phyloP scores from a whole-genome alignment of 1,140 invertebrate genomes.

The Leptopilina boulardi region DNA sequence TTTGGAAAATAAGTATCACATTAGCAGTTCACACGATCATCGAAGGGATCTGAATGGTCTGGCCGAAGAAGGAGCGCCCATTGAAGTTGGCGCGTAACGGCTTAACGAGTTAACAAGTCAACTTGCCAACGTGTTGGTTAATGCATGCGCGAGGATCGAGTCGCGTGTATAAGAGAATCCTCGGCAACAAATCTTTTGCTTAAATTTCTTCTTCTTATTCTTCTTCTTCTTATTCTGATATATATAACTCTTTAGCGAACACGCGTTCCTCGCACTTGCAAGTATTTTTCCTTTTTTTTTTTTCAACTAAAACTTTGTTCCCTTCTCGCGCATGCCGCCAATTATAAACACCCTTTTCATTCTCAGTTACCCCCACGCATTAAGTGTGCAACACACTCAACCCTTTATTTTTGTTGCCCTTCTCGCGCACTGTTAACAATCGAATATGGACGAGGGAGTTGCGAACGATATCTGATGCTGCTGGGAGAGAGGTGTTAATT shows the following conservation, averaged over 20 bases:
- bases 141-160: neutral
- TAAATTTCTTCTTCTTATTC: constrained; percentile 25
- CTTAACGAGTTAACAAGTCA: constrained; percentile 50
- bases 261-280: constrained; percentile 22
- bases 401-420: constrained; percentile 45
- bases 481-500: constrained; percentile 72
- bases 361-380: constrained; percentile 39
- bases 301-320: too few relatives aligned
- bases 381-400: constrained; percentile 40
- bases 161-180: constrained; percentile 44
- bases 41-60: neutral
- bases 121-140: constrained; percentile 13
- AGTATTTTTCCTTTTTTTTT: too few relatives aligned
- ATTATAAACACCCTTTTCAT: constrained; percentile 57
- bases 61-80: constrained; percentile 14
- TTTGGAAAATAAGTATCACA: neutral
- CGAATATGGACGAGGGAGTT: constrained; percentile 57
- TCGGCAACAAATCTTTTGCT: constrained; percentile 51
- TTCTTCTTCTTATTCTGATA: constrained; percentile 30
- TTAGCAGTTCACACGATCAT: constrained; percentile 16
- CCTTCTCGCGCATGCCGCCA: constrained; percentile 55
- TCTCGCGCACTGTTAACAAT: constrained; percentile 51
- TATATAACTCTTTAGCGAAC: constrained; percentile 39
- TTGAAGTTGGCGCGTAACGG: constrained; percentile 21
- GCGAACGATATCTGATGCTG: constrained; percentile 69